These are phyloP conservation scores for Platypus cylindrus DNA, from an alignment of 2,888 invertebrate species.

Conservation along the genomic window DNA sequence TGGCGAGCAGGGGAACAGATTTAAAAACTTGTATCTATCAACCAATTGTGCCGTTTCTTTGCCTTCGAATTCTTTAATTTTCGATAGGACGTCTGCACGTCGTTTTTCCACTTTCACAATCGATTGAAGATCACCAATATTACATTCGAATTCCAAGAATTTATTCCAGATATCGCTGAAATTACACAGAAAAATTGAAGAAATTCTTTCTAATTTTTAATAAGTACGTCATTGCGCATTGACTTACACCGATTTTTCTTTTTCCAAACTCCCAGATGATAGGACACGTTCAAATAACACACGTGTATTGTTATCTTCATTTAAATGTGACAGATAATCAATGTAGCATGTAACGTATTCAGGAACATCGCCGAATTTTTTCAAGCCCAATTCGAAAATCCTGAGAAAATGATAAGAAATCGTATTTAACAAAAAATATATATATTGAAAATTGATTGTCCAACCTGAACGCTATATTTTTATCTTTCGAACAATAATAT, in stretches of 20 bases:
- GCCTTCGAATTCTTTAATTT: constrained; percentile 93
- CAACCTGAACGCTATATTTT: constrained; percentile 79
- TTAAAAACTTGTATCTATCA: constrained; percentile 90
- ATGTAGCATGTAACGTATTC: constrained; percentile 94
- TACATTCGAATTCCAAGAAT: constrained; percentile 96
- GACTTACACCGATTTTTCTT: constrained; percentile 78
- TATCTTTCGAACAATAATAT: constrained; percentile 97
- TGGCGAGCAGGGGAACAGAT: constrained; percentile 84
- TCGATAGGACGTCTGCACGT: constrained; percentile 79
- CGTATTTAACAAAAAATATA: neutral
- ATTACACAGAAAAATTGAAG: constrained; percentile 5
- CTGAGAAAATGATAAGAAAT: constrained; percentile 30
- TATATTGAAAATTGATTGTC: neutral
- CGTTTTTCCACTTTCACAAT: constrained; percentile 96
- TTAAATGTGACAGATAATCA: constrained; percentile 93
- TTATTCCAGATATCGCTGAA: constrained; percentile 92
- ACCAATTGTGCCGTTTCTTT: constrained; percentile 94
- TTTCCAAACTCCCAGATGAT: constrained; percentile 79
- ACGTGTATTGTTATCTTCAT: constrained; percentile 98
- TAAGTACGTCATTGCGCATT: constrained; percentile 2
- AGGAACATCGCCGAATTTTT: constrained; percentile 89
- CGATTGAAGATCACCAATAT: constrained; percentile 93
- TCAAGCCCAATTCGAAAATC: constrained; percentile 93
- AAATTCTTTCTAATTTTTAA: neutral
- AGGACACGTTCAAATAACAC: constrained; percentile 97